Conservation (phyloP, 2,888 invertebrate genomes). For the Alsophila aescularia region DNA sequence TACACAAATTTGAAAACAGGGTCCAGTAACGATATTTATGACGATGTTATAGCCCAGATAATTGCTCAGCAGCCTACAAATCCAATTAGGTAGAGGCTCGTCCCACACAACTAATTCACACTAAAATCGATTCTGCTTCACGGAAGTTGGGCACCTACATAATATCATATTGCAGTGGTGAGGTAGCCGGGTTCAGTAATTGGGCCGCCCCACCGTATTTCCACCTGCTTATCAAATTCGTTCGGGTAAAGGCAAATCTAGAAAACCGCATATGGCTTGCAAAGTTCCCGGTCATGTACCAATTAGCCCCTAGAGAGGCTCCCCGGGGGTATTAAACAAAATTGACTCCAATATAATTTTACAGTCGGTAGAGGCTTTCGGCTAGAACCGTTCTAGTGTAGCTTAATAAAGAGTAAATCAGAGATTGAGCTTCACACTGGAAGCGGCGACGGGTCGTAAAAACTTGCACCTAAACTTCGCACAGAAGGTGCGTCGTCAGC, state of each 20-base stretch:
- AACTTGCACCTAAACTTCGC: too few relatives aligned
- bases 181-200: constrained; percentile 43
- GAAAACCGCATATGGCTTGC: constrained; percentile 69
- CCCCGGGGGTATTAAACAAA: constrained; percentile 62
- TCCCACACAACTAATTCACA: constrained; percentile 40
- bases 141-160: constrained; percentile 40
- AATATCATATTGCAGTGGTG: constrained; percentile 51
- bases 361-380: constrained; percentile 53
- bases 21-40: not conserved
- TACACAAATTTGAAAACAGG: too few relatives aligned
- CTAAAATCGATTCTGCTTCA: constrained; percentile 42
- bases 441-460: too few relatives aligned
- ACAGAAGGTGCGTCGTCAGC: too few relatives aligned
- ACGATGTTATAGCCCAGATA: not conserved
- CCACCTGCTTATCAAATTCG: constrained; percentile 53
- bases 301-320: constrained; percentile 64
- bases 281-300: constrained; percentile 62
- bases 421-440: not conserved
- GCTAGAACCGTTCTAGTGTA: constrained; percentile 43
- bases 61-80: not conserved
- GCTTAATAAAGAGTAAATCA: constrained; percentile 4
- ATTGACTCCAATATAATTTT: constrained; percentile 73
- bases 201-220: constrained; percentile 39
- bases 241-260: constrained; percentile 57
- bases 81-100: constrained; percentile 33